These are phyloP conservation scores for Recurvirostra avosetta DNA, from an alignment of 2,113 vertebrate species.

Conservation along the genomic window DNA sequence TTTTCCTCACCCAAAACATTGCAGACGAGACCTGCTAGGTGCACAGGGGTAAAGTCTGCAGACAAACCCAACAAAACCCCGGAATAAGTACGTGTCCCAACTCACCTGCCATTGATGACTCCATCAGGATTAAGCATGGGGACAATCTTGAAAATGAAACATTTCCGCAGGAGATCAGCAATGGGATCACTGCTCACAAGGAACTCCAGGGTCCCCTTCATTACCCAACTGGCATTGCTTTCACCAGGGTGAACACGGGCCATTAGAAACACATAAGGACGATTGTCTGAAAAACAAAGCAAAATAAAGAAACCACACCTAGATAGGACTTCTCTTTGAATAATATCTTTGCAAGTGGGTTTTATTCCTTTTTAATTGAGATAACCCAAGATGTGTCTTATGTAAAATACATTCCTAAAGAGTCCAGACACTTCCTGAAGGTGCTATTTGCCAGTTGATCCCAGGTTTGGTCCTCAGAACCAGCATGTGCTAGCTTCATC, in stretches of 20 bases:
- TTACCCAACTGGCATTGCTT: slow-evolving; percentile 93
- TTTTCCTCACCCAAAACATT: not conserved
- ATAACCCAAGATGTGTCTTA: accelerated
- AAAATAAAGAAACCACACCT: not conserved
- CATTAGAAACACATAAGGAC: slow-evolving; percentile 84
- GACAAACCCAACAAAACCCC: not conserved
- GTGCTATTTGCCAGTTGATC: accelerated
- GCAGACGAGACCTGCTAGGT: not conserved
- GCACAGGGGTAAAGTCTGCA: not conserved
- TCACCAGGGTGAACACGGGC: slow-evolving; percentile 91
- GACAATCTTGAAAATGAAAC: slow-evolving; percentile 92
- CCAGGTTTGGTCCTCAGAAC: not conserved
- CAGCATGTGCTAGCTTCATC: not conserved
- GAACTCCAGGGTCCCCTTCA: slow-evolving; percentile 93
- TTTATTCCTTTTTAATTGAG: not conserved
- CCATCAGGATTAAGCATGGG: slow-evolving; percentile 96
- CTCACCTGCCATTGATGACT: slow-evolving; percentile 93
- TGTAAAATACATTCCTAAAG: not conserved
- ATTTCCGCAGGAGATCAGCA: slow-evolving; percentile 84
- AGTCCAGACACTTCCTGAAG: not conserved
- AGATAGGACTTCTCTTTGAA: not conserved
- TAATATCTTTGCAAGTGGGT: not conserved
- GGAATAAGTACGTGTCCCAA: not conserved
- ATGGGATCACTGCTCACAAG: slow-evolving; percentile 82
- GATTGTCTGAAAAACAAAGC: slow-evolving; percentile 71